Conservation (phyloP, 2,888 invertebrate species). For the Uloborus plumipes region DNA sequence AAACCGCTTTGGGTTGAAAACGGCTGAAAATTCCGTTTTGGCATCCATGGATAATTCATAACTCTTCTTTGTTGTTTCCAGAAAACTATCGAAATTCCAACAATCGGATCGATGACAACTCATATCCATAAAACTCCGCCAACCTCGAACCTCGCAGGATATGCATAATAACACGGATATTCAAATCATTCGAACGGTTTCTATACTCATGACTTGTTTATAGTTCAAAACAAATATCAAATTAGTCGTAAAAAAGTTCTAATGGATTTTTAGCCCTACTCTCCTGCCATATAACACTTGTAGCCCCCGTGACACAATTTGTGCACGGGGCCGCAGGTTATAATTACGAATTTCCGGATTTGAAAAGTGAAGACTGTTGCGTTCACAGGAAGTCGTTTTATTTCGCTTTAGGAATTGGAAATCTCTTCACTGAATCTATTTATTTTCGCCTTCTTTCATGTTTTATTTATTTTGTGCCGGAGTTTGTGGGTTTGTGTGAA, state of each 20-base stretch:
- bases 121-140: neutral
- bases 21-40: too few relatives aligned
- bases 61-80: too few relatives aligned
- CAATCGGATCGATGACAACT: neutral
- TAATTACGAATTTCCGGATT: slow-evolving; percentile 27
- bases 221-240: slow-evolving; percentile 1
- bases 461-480: slow-evolving; percentile 15
- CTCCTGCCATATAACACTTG: slow-evolving; percentile 1
- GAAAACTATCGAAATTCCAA: too few relatives aligned
- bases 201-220: slow-evolving; percentile 7
- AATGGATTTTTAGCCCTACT: neutral
- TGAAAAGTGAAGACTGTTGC: slow-evolving; percentile 13
- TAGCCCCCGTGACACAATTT: slow-evolving; percentile 19
- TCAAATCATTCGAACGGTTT: neutral
- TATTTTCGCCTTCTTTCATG: slow-evolving; percentile 13
- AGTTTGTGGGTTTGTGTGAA: slow-evolving; percentile 1
- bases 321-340: slow-evolving; percentile 16
- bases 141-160: neutral
- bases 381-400: slow-evolving; percentile 31
- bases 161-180: neutral
- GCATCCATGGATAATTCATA: too few relatives aligned
- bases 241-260: neutral
- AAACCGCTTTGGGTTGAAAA: too few relatives aligned
- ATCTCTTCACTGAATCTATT: neutral
- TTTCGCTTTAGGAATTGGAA: slow-evolving; percentile 15